Evolutionary conservation across 2,888 invertebrate species (phyloP), one percentile per base, ranked within the genome.

Genomic region (Aradus depressus): DNA sequence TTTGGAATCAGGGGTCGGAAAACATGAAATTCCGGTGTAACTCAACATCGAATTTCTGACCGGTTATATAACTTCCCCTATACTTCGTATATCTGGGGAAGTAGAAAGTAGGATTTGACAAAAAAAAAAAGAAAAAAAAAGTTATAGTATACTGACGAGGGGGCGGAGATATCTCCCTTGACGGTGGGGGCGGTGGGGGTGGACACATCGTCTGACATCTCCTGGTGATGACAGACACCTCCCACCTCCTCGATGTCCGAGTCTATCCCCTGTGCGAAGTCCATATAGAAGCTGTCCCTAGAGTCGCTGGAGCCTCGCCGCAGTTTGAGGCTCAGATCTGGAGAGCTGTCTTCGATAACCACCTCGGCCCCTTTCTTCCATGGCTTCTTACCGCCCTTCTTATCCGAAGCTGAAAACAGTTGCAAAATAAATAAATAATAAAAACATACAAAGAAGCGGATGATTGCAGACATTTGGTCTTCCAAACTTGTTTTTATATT

Each of bases 271-370:
- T 72, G 85, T 63, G 86, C 88, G 66, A 88, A 86, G 70, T 88
- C 87, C 87, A 88, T 86, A 65, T 88, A 88, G 68, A 87, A 88
- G 50, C 86, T 87, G 68, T 88, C 88, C 58, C 87, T 75, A 28
- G 88, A 88, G 69, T 87, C 88, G 66, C 85, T 86, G 31, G 86
- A 87, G 45, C 87, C 86, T 53, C 87, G 79, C 61, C 88, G 77
- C 66, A 88, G 70, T 71, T 87, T 85, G 59, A 88, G 75, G 72
- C 87, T 87, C 70, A 88, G 71, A 70, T 88, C 87, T 56, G 87
- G 86, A 53, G 87, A 87, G 68, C 86, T 86, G 74, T 88, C 87
- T 72, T 75, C 75, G 71, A 74, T 74, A 14, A 25, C 38, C 8
- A 16, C 21, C n/a, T n/a, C n/a, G n/a, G n/a, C n/a, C 4, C 18